Conservation (phyloP, 2,797 vertebrate genomes). For the Yasuhikotakia modesta region DNA sequence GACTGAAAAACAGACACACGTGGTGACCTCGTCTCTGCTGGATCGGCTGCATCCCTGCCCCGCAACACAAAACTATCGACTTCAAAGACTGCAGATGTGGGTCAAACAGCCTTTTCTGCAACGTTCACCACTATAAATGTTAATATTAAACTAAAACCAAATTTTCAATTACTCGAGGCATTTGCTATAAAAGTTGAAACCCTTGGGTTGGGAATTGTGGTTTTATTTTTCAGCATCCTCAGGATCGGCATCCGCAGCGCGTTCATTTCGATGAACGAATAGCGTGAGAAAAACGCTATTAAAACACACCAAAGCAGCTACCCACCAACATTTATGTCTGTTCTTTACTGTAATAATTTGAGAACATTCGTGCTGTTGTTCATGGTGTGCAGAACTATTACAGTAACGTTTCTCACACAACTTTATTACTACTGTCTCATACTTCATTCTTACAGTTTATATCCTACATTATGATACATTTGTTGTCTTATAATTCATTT, state of each 20-base stretch:
- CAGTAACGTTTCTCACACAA: too few species aligned
- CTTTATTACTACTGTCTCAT: too few species aligned
- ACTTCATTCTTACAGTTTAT: not conserved
- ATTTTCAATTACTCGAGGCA: constrained; percentile 43
- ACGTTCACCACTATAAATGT: constrained; percentile 40
- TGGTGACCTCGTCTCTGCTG: constrained; percentile 1
- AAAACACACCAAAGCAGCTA: constrained; percentile 44
- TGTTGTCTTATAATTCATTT: too few species aligned
- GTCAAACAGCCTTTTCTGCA: constrained; percentile 16
- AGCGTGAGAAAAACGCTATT: constrained; percentile 54
- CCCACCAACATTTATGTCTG: constrained; percentile 29
- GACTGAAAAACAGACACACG: constrained; percentile 5
- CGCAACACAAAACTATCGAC: constrained; percentile 28
- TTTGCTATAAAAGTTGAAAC: constrained; percentile 37
- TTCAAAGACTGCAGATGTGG: constrained; percentile 46
- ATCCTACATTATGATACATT: too few species aligned
- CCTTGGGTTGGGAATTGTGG: constrained; percentile 23
- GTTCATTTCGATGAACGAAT: constrained; percentile 41
- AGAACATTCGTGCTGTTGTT: not conserved
- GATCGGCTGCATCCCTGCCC: not conserved
- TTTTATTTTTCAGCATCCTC: constrained; percentile 35
- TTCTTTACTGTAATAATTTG: constrained; percentile 28
- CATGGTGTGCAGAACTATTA: not conserved
- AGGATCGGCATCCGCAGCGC: constrained; percentile 55
- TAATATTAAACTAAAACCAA: constrained; percentile 42